phyloP scores from a whole-genome alignment of 2,797 vertebrate species.

The Arnoldichthys spilopterus region DNA sequence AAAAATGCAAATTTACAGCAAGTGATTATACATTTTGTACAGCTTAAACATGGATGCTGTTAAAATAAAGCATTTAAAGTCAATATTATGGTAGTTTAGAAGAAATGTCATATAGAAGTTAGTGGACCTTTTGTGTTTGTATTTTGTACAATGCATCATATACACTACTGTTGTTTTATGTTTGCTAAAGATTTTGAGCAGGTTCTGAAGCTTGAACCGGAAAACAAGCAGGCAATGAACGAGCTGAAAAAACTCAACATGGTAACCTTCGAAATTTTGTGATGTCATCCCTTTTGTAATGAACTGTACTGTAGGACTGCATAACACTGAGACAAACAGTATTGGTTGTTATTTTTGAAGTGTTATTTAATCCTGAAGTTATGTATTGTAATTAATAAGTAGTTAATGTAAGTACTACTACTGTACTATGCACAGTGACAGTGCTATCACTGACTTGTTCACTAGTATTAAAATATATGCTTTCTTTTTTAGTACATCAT shows the following conservation, averaged over 20 bases:
- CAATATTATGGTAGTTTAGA: too few relatives aligned
- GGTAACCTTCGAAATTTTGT: conserved; percentile 67
- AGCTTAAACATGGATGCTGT: not conserved
- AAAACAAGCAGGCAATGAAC: conserved; percentile 92
- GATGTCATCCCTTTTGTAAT: not conserved
- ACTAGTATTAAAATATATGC: too few relatives aligned
- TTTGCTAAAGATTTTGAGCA: conserved; percentile 86
- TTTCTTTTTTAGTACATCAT: too few relatives aligned
- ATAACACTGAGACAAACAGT: not conserved
- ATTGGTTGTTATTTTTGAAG: not conserved
- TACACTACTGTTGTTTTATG: not conserved
- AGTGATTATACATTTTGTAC: too few relatives aligned
- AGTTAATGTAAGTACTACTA: too few relatives aligned
- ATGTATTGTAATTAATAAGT: not conserved
- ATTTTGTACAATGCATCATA: not conserved
- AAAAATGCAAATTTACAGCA: too few relatives aligned
- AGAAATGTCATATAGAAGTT: too few relatives aligned
- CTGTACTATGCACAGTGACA: too few relatives aligned
- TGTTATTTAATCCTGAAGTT: not conserved
- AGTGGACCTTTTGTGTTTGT: too few relatives aligned
- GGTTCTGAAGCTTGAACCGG: conserved; percentile 92
- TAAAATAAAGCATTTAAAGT: too few relatives aligned
- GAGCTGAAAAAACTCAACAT: conserved; percentile 89
- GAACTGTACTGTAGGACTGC: not conserved
- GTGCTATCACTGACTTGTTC: too few relatives aligned